Base-by-base conservation (phyloP, 2,888 invertebrate species). In the Diplazon laetatorius region DNA sequence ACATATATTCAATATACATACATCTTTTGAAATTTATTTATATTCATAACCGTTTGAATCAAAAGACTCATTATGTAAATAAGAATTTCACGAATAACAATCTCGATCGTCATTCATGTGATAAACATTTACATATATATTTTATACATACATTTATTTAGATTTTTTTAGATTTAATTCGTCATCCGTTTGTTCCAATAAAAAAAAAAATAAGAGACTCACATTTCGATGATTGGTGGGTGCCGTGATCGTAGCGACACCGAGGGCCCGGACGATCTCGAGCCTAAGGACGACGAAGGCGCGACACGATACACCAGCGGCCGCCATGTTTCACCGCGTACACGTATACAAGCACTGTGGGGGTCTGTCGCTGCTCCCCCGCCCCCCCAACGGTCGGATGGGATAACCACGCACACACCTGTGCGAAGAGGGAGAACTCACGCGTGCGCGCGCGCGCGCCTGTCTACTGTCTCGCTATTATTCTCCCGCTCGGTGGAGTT, bases 231-330 rank as follows among this genome's bases (percentile, higher is more conserved):
- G 88, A 25, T 82, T 87, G 59, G 85, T 86, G 44, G 87, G 84
- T 30, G 87, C 82, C 37, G 85, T 76, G 72, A 88, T 68, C 76
- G 87, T 85, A 62, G 86, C 85, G 75, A 87, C 85, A 76, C 85
- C 83, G 70, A 89, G 77, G 75, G 87, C 87, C 81, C 89, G 88
- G 78, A 84, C 85, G 70, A 88, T 83, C 77, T 89, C 89, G 80
- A 84, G 86, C 76, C 87, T 83, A 39, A 87, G 83, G 68, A 87
- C 81, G 79, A 84, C 82, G 48, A 89, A 82, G 52, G 86, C 84
- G 59, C 89, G 87, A 80, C 86, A 87, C 81, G 86, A 87, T 39
- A 86, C 87, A 82, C 87, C 87, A 78, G 83, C 83, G 74, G 84
- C 83, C 81, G 88, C 88, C 90, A 90, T 90, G 77, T 81, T 82